phyloP scores from a whole-genome alignment of 1,140 invertebrate genomes.

The Drosophila eugracilis region DNA sequence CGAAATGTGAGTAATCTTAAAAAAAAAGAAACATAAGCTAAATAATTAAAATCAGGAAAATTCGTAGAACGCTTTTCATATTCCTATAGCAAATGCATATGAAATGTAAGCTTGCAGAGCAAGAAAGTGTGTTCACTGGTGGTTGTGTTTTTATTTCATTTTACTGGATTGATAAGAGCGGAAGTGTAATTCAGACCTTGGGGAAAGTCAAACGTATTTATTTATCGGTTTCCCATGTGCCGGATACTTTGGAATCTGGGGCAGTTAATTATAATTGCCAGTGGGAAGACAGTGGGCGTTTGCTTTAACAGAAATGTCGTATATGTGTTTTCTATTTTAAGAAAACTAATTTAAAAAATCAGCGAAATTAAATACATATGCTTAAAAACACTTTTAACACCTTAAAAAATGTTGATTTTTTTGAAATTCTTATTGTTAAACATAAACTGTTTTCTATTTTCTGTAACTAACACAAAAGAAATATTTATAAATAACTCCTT shows the following conservation, averaged over 20 bases:
- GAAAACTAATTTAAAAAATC: neutral
- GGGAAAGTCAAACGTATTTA: slow-evolving; percentile 15
- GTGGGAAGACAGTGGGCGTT: slow-evolving; percentile 6
- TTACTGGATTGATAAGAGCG: slow-evolving; percentile 37
- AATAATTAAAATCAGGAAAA: neutral
- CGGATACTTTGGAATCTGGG: slow-evolving; percentile 15
- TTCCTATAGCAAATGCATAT: neutral
- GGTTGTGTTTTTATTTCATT: neutral
- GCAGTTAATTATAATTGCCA: slow-evolving; percentile 4
- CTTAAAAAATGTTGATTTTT: too few species aligned
- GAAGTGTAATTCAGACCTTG: slow-evolving; percentile 30
- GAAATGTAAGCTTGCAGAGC: slow-evolving; percentile 1
- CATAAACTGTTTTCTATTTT: too few species aligned
- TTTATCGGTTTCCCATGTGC: slow-evolving; percentile 11
- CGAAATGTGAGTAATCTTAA: slow-evolving; percentile 45
- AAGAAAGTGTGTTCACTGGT: slow-evolving; percentile 28
- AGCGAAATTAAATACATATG: too few species aligned
- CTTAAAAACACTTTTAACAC: too few species aligned
- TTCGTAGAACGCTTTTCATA: neutral
- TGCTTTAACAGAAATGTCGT: neutral
- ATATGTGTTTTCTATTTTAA: neutral
- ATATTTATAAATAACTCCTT: too few species aligned
- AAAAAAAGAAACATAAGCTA: slow-evolving; percentile 4
- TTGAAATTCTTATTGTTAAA: too few species aligned
- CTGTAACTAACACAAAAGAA: too few species aligned